phyloP scores from a whole-genome alignment of 2,888 invertebrate genomes.

The Entomobrya proxima region DNA sequence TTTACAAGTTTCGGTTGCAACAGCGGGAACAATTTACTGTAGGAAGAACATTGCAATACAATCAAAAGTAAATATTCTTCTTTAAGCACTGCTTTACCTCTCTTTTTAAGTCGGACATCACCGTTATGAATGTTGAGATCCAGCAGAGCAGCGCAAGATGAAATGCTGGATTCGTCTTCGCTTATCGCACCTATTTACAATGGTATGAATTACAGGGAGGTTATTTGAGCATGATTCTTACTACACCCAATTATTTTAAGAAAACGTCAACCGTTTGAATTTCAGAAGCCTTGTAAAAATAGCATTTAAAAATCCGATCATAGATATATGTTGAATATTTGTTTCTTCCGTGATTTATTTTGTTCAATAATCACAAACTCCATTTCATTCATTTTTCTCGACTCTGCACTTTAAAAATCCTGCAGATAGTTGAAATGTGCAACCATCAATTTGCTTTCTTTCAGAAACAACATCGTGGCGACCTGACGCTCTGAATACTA shows the following conservation, averaged over 20 bases:
- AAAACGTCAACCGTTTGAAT: too few relatives aligned
- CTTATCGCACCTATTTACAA: conserved; percentile 68
- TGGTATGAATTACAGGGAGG: background rate
- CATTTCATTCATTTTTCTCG: background rate
- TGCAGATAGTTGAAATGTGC: conserved; percentile 1
- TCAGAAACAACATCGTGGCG: background rate
- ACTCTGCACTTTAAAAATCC: background rate
- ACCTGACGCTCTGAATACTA: conserved; percentile 24
- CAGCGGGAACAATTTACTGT: background rate
- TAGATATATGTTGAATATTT: too few relatives aligned
- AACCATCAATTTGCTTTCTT: too few relatives aligned
- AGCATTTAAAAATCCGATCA: background rate
- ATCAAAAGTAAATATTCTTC: too few relatives aligned
- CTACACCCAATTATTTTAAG: too few relatives aligned
- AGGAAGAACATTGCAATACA: too few relatives aligned
- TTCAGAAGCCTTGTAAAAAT: background rate
- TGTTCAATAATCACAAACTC: too few relatives aligned
- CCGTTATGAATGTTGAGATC: conserved; percentile 73
- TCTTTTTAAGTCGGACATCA: conserved; percentile 73
- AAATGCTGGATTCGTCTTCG: conserved; percentile 73
- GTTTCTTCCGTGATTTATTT: too few relatives aligned
- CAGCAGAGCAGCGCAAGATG: conserved; percentile 72
- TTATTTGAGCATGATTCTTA: background rate
- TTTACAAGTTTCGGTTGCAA: background rate
- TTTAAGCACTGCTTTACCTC: conserved; percentile 65